phyloP scores from a whole-genome alignment of 1,140 invertebrate species.

The Caligus rogercresseyi region DNA sequence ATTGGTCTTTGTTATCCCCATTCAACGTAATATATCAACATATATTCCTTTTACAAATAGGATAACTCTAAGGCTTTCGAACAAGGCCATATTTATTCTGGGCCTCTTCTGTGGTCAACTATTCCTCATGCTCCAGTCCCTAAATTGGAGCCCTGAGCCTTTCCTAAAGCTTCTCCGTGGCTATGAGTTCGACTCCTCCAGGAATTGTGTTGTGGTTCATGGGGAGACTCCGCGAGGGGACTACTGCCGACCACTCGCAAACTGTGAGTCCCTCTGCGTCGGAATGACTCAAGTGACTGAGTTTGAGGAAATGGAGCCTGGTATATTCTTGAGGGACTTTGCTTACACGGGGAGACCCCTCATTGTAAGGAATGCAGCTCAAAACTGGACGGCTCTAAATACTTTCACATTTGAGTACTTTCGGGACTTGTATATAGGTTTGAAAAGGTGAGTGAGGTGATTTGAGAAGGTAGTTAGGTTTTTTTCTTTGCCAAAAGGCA shows the following conservation, averaged over 20 bases:
- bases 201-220: background rate
- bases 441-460: conserved; percentile 3
- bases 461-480: too few species aligned
- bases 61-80: background rate
- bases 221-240: background rate
- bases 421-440: background rate
- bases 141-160: background rate
- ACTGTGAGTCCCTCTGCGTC: background rate
- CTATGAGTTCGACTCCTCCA: conserved; percentile 1
- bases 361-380: conserved; percentile 27
- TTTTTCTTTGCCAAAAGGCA: too few species aligned
- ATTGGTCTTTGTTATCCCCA: too few species aligned
- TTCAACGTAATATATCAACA: too few species aligned
- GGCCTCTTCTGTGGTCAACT: background rate
- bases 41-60: too few species aligned
- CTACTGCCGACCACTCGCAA: conserved; percentile 9
- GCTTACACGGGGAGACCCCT: conserved; percentile 31
- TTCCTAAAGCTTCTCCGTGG: background rate
- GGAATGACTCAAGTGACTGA: conserved; percentile 4
- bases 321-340: background rate
- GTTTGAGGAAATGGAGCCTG: background rate
- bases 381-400: conserved; percentile 9
- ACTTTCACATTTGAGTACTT: conserved; percentile 10
- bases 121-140: background rate
- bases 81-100: background rate